A percentile compares a stretch with the other conserved stretches of the same genome.
phyloP scores from a whole-genome alignment of 2,113 vertebrate species.

The Malurus alboscapulatus region DNA sequence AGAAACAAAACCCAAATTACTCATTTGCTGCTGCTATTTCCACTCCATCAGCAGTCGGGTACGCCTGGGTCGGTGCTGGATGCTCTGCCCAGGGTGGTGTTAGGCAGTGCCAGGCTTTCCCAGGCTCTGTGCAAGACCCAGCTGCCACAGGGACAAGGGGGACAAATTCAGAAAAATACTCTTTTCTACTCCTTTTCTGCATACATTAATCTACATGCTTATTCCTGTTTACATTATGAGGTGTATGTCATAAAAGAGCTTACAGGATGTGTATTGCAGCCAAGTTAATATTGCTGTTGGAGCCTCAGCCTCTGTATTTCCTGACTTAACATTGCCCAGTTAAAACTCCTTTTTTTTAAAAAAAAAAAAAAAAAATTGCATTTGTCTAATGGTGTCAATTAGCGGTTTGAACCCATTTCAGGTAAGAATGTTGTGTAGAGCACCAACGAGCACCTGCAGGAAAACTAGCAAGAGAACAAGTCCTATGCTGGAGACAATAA shows the following conservation, averaged over 20 bases:
- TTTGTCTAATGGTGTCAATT: background rate
- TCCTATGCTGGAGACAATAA: background rate
- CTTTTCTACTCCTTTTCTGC: background rate
- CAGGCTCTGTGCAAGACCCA: background rate
- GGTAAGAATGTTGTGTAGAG: background rate
- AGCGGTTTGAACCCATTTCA: background rate
- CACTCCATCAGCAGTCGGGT: background rate
- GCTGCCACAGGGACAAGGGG: background rate
- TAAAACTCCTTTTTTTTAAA: background rate
- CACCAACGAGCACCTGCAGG: background rate
- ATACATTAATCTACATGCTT: background rate
- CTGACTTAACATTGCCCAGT: background rate
- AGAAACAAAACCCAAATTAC: background rate
- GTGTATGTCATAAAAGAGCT: constrained; percentile 16
- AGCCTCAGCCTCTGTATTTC: constrained; percentile 42
- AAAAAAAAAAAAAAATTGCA: background rate
- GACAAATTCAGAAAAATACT: background rate
- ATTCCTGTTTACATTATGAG: constrained; percentile 48
- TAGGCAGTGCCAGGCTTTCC: background rate
- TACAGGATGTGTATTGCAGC: constrained; percentile 43
- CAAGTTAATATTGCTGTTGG: constrained; percentile 60
- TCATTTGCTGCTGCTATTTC: background rate
- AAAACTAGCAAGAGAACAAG: background rate
- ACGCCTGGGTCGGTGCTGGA: rapidly evolving
- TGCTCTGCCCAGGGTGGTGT: rapidly evolving